Percentiles rank a stretch among this genome's conserved stretches.
These are phyloP conservation scores for Dryoscopus gambensis DNA, from an alignment of 2,113 vertebrate species.

Conservation along the genomic window DNA sequence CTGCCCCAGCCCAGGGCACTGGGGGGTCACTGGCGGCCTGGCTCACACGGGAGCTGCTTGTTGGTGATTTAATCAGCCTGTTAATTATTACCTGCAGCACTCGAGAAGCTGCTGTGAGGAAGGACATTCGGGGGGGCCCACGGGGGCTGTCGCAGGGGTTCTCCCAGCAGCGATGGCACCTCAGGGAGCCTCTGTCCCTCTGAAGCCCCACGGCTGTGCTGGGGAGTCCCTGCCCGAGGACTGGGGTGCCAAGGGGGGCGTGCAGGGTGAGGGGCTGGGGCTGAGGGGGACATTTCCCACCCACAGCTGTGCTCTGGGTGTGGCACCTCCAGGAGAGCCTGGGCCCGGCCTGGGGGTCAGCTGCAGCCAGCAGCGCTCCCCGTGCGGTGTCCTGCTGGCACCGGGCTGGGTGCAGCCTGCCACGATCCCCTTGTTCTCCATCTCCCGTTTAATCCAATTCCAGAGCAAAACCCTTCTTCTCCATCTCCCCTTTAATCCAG, in stretches of 20 bases:
- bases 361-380: background rate
- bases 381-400: fast-evolving
- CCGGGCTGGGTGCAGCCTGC: background rate
- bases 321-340: background rate
- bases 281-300: background rate
- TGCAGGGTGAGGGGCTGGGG: background rate
- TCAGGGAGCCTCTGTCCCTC: background rate
- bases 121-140: background rate
- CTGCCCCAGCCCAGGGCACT: background rate
- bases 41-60: background rate
- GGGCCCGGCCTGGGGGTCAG: fast-evolving
- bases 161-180: background rate
- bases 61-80: slow-evolving; percentile 10
- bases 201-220: fast-evolving
- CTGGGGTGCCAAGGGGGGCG: background rate
- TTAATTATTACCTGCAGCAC: slow-evolving; percentile 18
- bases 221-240: background rate
- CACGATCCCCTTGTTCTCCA: background rate
- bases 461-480: too few relatives aligned
- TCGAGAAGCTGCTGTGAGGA: background rate
- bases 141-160: background rate
- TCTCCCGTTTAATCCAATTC: background rate
- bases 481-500: too few relatives aligned
- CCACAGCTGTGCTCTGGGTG: fast-evolving
- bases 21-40: background rate